A percentile compares a stretch with the other conserved stretches of the same genome.
phyloP scores from a whole-genome alignment of 2,797 vertebrate species.

The Premnoplex brunnescens region DNA sequence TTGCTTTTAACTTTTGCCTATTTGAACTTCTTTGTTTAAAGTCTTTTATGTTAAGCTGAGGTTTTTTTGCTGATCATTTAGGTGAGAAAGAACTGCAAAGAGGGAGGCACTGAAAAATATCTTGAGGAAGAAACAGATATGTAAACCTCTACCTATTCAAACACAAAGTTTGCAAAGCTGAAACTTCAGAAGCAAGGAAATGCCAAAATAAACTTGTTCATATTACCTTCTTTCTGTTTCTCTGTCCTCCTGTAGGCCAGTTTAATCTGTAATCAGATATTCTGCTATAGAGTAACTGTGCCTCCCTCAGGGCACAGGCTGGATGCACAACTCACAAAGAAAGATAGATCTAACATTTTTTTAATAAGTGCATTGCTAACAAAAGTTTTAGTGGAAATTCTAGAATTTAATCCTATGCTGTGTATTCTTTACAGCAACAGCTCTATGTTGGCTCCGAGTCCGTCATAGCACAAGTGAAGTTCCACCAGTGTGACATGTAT shows the following conservation, averaged over 20 bases:
- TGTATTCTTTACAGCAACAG: slow-evolving; percentile 84
- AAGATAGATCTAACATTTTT: rapidly evolving
- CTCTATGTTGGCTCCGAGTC: slow-evolving; percentile 90
- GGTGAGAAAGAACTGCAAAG: background rate
- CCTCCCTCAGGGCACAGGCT: slow-evolving; percentile 23
- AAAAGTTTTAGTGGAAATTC: background rate
- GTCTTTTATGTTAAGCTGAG: background rate
- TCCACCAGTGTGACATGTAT: slow-evolving; percentile 94
- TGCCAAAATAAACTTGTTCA: background rate
- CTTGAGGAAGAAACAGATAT: background rate
- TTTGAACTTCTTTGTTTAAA: background rate
- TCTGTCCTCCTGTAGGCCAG: background rate
- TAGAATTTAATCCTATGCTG: background rate
- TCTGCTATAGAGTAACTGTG: slow-evolving; percentile 33
- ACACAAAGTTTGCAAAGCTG: background rate
- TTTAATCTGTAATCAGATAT: background rate
- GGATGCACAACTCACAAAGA: background rate
- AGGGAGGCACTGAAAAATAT: background rate
- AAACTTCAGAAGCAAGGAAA: background rate
- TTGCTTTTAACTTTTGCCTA: background rate
- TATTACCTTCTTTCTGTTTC: background rate
- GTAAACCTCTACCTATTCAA: background rate
- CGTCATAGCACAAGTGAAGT: slow-evolving; percentile 86
- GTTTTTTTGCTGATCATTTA: background rate
- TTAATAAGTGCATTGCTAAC: background rate